phyloP scores from a whole-genome alignment of 2,113 vertebrate genomes.

The Macquaria australasica region DNA sequence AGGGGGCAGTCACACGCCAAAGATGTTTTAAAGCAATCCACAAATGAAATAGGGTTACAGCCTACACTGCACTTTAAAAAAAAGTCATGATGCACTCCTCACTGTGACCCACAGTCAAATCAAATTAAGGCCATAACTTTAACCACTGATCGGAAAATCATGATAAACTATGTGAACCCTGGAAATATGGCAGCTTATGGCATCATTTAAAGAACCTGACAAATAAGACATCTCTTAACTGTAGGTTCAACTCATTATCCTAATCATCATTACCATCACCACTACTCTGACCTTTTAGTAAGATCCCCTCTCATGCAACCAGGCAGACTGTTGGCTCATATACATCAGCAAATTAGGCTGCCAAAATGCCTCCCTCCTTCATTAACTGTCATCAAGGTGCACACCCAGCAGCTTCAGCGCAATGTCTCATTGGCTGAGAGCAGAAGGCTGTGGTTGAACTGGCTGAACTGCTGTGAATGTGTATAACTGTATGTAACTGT shows the following conservation, averaged over 20 bases:
- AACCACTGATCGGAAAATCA: background rate
- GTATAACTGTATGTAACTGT: constrained; percentile 13
- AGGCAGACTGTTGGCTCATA: constrained; percentile 2
- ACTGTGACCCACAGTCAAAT: background rate
- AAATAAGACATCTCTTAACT: background rate
- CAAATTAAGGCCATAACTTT: background rate
- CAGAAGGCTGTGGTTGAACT: constrained; percentile 18
- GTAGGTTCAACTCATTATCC: constrained; percentile 1
- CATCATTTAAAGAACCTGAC: background rate
- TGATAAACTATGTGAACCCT: background rate
- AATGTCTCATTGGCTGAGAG: constrained; percentile 19
- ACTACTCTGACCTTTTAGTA: background rate
- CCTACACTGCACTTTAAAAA: background rate
- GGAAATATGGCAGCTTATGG: background rate
- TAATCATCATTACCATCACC: constrained; percentile 4
- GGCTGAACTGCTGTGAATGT: constrained; percentile 27
- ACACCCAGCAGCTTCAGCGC: background rate
- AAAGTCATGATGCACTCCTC: background rate
- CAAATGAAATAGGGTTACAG: background rate
- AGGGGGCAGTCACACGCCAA: background rate
- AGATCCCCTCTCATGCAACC: background rate
- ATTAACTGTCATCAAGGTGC: constrained; percentile 39
- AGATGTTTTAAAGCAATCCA: background rate
- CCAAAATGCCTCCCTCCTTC: background rate
- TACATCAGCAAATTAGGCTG: background rate